These are phyloP conservation scores for Channallabes apus DNA, from an alignment of 2,797 vertebrate species.

Conservation along the genomic window DNA sequence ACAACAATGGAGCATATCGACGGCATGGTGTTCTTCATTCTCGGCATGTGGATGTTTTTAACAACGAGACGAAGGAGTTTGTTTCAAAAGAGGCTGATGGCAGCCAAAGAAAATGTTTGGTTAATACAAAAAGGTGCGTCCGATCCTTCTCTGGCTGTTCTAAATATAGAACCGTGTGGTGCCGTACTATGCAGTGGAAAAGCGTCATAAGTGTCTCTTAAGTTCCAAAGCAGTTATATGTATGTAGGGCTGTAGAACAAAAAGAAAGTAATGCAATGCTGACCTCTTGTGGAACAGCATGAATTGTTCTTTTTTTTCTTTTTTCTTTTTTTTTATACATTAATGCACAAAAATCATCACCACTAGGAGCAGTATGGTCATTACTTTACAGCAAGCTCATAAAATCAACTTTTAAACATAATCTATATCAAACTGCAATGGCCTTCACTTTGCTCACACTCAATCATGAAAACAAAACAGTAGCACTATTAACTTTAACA, in stretches of 20 bases:
- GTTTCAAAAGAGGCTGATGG: no score
- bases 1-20: no score
- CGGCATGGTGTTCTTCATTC: no score
- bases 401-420: not conserved
- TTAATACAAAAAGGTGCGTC: no score
- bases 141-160: no score
- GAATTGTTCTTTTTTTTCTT: not conserved
- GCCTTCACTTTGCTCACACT: not conserved
- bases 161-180: no score
- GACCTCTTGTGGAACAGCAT: conserved; percentile 64
- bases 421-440: not conserved
- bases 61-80: no score
- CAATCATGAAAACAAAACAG: not conserved
- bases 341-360: not conserved
- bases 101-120: no score
- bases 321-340: not conserved
- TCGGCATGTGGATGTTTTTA: no score
- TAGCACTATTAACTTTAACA: not conserved
- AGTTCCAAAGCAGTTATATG: not conserved
- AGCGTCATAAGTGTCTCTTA: no score
- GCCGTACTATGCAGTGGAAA: no score
- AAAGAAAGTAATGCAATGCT: conserved; percentile 44
- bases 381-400: not conserved
- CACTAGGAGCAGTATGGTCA: conserved; percentile 5
- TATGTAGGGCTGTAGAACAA: not conserved